Evolutionary conservation across 2,797 vertebrate genomes (phyloP).

Genomic region (Fratercula arctica): DNA sequence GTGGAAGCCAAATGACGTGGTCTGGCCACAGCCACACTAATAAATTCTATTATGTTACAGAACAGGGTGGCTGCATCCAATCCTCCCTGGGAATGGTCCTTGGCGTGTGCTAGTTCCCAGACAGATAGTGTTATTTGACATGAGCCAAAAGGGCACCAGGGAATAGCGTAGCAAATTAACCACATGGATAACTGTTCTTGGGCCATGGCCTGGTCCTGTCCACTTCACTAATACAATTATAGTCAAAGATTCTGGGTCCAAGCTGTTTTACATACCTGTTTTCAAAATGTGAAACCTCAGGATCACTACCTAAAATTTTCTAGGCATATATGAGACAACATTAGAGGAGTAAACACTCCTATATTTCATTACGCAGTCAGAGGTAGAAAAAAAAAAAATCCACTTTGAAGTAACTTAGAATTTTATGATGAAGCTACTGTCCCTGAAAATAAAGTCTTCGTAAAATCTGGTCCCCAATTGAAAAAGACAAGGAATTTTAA

Average conservation of each 20-base stretch:
- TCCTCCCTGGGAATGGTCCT: not conserved
- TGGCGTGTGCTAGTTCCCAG: not conserved
- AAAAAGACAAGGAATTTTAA: not conserved
- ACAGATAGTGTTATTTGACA: not conserved
- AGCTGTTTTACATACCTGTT: not conserved
- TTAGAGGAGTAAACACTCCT: not conserved
- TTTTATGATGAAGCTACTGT: not conserved
- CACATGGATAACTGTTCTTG: not conserved
- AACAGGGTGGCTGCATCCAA: not conserved
- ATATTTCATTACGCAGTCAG: not conserved
- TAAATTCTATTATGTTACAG: not conserved
- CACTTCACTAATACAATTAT: not conserved
- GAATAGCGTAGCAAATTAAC: not conserved
- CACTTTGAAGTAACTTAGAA: not conserved
- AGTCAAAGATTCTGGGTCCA: not conserved
- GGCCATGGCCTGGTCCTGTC: not conserved
- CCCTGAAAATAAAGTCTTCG: not conserved
- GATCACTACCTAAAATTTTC: not conserved
- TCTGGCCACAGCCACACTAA: not conserved
- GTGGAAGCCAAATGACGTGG: not conserved
- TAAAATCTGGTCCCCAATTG: not conserved
- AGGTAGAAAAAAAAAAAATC: not conserved
- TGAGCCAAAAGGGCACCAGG: not conserved
- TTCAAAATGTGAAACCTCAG: not conserved
- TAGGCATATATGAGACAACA: not conserved